phyloP scores from a whole-genome alignment of 37 sponge, comb jelly and placozoan species.

The Geodia barretti region DNA sequence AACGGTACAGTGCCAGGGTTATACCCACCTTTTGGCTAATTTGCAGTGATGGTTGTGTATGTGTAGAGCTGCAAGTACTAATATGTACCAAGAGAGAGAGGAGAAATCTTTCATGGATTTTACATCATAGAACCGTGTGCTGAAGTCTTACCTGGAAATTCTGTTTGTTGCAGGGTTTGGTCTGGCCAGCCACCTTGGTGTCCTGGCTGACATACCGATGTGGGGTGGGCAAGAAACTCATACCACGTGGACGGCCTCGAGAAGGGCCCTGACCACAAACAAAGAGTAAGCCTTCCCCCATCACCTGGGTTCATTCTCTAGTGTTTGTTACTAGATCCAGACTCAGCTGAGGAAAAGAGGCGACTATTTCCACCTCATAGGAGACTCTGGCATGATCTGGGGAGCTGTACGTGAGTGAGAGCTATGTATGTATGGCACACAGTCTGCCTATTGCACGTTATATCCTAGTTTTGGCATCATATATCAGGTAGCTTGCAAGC shows the following conservation, averaged over 20 bases:
- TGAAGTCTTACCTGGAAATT: too few relatives aligned
- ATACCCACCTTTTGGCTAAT: too few relatives aligned
- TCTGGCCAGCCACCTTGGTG: conserved; percentile 93
- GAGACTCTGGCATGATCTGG: conserved; percentile 68
- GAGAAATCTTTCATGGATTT: too few relatives aligned
- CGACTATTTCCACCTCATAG: conserved; percentile 73
- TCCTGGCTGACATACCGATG: conserved; percentile 87
- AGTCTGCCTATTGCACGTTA: too few relatives aligned
- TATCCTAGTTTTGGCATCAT: too few relatives aligned
- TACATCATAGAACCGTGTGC: too few relatives aligned
- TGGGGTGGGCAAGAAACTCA: conserved; percentile 93
- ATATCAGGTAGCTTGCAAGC: too few relatives aligned
- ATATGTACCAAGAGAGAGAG: too few relatives aligned
- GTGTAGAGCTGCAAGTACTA: background rate
- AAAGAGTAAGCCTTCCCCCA: conserved; percentile 34
- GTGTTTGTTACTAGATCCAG: conserved; percentile 21
- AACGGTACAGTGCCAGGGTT: too few relatives aligned
- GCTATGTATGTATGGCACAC: too few relatives aligned
- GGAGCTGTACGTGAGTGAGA: conserved; percentile 55
- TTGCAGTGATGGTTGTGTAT: background rate
- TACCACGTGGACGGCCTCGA: conserved; percentile 79
- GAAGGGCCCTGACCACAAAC: conserved; percentile 48
- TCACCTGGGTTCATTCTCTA: background rate
- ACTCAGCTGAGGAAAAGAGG: conserved; percentile 55
- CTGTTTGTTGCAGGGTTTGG: conserved; percentile 78